Evolutionary conservation across 1,140 invertebrate genomes (phyloP).

Genomic region (Drosophila biarmipes): DNA sequence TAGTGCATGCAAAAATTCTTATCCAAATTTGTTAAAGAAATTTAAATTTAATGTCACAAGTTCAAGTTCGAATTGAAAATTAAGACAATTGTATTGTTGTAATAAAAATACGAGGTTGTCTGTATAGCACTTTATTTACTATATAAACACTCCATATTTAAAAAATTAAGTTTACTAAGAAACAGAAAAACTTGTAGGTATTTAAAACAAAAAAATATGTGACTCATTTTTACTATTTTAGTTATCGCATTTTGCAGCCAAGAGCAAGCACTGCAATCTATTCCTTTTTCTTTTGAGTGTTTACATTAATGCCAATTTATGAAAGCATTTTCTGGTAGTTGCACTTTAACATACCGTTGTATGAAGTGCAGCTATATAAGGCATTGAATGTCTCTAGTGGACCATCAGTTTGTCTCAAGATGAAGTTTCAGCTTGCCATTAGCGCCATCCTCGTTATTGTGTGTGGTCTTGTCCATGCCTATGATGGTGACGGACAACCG

Average conservation of each 20-base stretch:
- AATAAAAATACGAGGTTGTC: too few species aligned
- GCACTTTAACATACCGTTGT: constrained; percentile 24
- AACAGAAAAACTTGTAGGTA: neutral
- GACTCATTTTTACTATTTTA: constrained; percentile 5
- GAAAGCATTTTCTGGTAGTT: constrained; percentile 69
- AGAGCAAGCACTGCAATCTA: constrained; percentile 15
- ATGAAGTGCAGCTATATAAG: constrained; percentile 57
- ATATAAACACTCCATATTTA: neutral
- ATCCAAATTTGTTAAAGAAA: too few species aligned
- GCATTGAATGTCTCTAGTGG: neutral
- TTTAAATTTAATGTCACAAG: too few species aligned
- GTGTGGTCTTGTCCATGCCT: constrained; percentile 32
- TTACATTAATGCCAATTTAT: constrained; percentile 48
- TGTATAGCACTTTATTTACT: too few species aligned
- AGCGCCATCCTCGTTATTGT: constrained; percentile 43
- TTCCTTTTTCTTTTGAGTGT: constrained; percentile 14
- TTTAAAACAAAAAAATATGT: constrained; percentile 4
- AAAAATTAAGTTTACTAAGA: neutral
- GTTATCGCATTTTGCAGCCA: constrained; percentile 1
- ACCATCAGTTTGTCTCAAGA: constrained; percentile 37
- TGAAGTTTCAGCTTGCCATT: constrained; percentile 63
- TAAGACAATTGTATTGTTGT: too few species aligned
- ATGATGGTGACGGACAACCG: constrained; percentile 59
- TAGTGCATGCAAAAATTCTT: too few species aligned
- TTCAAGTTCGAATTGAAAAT: too few species aligned